A percentile compares a stretch with the other conserved stretches of the same genome.
Conservation (phyloP, 2,888 invertebrate species). For the Melanostoma mellinum region DNA sequence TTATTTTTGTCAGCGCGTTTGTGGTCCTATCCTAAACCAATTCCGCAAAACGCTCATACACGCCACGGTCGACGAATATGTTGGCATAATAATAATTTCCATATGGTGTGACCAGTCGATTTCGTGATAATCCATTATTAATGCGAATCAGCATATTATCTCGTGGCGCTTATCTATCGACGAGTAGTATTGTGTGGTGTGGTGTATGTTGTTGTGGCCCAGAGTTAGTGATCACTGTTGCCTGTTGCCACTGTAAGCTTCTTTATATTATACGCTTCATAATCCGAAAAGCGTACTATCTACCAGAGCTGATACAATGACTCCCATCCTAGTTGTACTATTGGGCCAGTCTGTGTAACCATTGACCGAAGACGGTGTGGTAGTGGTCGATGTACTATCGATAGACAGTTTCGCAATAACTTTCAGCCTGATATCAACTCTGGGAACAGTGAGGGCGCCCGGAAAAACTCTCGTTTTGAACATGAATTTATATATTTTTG, state of each 20-base stretch:
- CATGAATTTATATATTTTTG: slow-evolving; percentile 60
- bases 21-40: slow-evolving; percentile 49
- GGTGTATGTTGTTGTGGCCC: slow-evolving; percentile 12
- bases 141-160: slow-evolving; percentile 82
- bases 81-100: slow-evolving; percentile 73
- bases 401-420: slow-evolving; percentile 29
- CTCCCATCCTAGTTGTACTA: slow-evolving; percentile 45
- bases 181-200: slow-evolving; percentile 3
- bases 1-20: slow-evolving; percentile 17
- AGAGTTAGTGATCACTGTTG: slow-evolving; percentile 66
- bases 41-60: slow-evolving; percentile 39
- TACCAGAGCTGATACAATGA: slow-evolving; percentile 62
- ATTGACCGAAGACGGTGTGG: not conserved
- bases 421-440: not conserved
- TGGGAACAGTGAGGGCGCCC: slow-evolving; percentile 39
- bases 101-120: slow-evolving; percentile 77
- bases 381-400: slow-evolving; percentile 48
- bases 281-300: slow-evolving; percentile 22
- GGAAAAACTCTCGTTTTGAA: slow-evolving; percentile 49
- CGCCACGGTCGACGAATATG: slow-evolving; percentile 53
- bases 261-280: not conserved
- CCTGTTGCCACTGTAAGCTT: slow-evolving; percentile 14
- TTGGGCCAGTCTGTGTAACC: slow-evolving; percentile 26
- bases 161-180: slow-evolving; percentile 76
- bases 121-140: slow-evolving; percentile 83